Conservation (phyloP, 2,113 vertebrate species). For the Myotis lucifugus region DNA sequence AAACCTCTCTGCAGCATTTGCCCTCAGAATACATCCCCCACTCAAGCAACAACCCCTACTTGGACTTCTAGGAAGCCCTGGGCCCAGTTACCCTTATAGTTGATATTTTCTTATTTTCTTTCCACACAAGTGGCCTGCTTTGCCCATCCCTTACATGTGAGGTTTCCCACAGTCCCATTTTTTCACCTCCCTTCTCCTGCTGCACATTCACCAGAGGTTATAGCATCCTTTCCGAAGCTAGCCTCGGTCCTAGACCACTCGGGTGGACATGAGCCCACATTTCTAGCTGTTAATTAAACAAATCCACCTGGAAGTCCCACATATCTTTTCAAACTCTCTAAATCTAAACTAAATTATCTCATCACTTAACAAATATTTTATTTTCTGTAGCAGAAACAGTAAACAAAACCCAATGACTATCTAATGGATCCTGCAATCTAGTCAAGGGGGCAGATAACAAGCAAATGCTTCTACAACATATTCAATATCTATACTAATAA, state of each 20-base stretch:
- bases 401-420: not conserved
- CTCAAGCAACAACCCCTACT: not conserved
- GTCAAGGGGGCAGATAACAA: not conserved
- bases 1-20: not conserved
- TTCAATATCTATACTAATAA: not conserved
- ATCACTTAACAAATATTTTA: not conserved
- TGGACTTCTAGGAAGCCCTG: not conserved
- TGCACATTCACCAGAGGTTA: not conserved
- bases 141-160: not conserved
- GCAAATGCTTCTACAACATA: not conserved
- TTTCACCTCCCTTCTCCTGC: not conserved
- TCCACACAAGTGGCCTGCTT: not conserved
- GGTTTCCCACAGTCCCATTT: too few species aligned
- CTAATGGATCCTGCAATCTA: not conserved
- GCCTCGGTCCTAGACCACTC: not conserved
- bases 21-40: not conserved
- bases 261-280: not conserved
- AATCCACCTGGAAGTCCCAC: not conserved
- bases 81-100: not conserved
- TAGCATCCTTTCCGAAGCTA: not conserved
- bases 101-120: not conserved
- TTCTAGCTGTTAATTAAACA: not conserved
- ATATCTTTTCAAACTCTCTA: not conserved
- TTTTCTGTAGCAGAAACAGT: not conserved
- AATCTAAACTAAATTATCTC: not conserved